phyloP scores from a whole-genome alignment of 2,888 invertebrate species.

The Eurytoma californica region DNA sequence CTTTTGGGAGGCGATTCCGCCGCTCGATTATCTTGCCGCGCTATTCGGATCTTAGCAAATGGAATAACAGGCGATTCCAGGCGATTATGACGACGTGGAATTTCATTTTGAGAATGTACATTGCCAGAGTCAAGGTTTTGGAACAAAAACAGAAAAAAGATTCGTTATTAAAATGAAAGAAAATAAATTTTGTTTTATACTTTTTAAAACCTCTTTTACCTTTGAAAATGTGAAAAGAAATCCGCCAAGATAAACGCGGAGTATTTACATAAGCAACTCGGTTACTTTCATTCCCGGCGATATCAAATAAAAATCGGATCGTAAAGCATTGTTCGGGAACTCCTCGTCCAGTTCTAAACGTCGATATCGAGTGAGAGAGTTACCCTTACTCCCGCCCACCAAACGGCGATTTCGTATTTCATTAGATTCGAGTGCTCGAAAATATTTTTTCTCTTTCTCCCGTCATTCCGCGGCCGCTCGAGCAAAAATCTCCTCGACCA shows the following conservation, averaged over 20 bases:
- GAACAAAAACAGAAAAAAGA: too few species aligned
- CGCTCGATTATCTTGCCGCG: neutral
- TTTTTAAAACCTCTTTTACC: too few species aligned
- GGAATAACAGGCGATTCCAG: conserved; percentile 17
- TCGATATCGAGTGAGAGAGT: conserved; percentile 15
- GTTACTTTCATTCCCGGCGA: conserved; percentile 4
- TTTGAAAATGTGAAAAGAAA: too few species aligned
- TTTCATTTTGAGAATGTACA: too few species aligned
- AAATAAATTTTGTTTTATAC: too few species aligned
- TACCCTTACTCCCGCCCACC: neutral
- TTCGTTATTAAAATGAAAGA: too few species aligned
- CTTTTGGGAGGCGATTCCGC: conserved; percentile 15
- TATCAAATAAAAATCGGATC: too few species aligned
- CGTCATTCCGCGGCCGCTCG: conserved; percentile 46
- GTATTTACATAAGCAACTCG: too few species aligned
- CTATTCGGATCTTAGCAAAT: conserved; percentile 11
- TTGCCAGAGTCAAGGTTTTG: too few species aligned
- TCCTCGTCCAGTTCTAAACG: neutral
- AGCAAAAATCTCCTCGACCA: conserved; percentile 54
- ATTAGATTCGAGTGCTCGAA: conserved; percentile 35
- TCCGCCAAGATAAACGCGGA: too few species aligned
- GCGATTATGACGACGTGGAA: too few species aligned
- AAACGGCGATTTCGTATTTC: conserved; percentile 32
- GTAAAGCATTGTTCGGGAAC: neutral
- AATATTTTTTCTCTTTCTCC: conserved; percentile 26